A percentile compares a stretch with the other conserved stretches of the same genome.
phyloP scores from a whole-genome alignment of 2,113 vertebrate genomes.

The Rhea pennata region DNA sequence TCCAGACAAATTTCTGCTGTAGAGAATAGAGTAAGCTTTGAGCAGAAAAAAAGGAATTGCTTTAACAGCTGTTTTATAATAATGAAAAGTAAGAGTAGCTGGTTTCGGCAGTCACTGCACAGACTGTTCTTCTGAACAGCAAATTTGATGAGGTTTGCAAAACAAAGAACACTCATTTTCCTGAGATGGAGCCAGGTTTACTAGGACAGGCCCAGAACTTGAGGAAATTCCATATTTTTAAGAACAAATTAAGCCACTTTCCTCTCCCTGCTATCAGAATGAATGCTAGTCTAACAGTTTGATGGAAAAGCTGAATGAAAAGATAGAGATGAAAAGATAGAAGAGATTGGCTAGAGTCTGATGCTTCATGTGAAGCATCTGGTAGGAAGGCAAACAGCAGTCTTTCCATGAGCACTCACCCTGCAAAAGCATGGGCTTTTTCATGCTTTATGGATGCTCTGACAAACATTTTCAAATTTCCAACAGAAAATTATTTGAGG shows the following conservation, averaged over 20 bases:
- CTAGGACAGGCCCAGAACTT: not conserved
- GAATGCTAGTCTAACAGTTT: not conserved
- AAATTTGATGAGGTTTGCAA: not conserved
- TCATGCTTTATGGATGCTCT: not conserved
- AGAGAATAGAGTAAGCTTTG: not conserved
- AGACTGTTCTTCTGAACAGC: not conserved
- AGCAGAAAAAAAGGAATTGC: not conserved
- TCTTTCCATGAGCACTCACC: not conserved
- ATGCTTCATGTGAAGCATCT: not conserved
- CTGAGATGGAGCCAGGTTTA: not conserved
- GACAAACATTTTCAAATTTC: not conserved
- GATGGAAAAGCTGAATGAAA: not conserved
- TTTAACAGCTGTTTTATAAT: constrained; percentile 1
- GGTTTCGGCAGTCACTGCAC: not conserved
- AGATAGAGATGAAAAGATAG: not conserved
- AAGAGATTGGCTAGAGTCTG: not conserved
- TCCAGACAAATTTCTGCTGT: not conserved
- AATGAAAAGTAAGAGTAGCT: not conserved
- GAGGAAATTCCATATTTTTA: not conserved
- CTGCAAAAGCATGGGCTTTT: not conserved
- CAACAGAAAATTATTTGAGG: not conserved
- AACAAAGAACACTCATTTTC: not conserved
- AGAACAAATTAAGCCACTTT: constrained; percentile 19
- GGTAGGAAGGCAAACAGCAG: not conserved
- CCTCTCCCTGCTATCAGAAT: not conserved